Evolutionary conservation across 2,888 invertebrate genomes (phyloP), one percentile per base, ranked within the genome.

Genomic region (Mythimna loreyi): DNA sequence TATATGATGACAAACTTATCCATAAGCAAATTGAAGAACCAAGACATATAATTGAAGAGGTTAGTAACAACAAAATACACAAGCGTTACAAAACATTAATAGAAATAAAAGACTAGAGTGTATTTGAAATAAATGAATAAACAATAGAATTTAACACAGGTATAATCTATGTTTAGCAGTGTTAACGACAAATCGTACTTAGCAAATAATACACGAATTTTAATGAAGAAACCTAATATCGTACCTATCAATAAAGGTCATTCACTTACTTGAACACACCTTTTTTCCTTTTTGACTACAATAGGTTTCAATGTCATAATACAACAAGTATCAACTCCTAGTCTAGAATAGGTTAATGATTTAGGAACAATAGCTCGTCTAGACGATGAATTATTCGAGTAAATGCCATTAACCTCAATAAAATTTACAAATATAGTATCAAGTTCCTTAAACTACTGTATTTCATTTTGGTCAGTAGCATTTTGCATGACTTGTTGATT

Each of bases 331-430:
- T 43, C 40, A 30, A 52, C 36, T 63, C 23, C 40, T 25, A 63
- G 36, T 43, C 19, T 52, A 52, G 52, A 55, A 52, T 33, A 64
- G n/a, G 33, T 36, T 57, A 63, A 74, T 58, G 36, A 49, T 61
- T 64, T 9, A 8, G 43, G 28, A 60, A 78, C 78, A 75, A 75
- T 67, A 58, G 52, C 16, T 16, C 30, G 50, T 62, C 78, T 56
- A 72, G 56, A 64, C 57, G 61, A 49, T 53, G 28, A 75, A 60
- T 45, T 50, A 59, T 71, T 50, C 47, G 8, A 63, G 21, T 4
- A 43, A 43, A 61, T 36, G 71, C 53, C 53, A 62, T 62, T 76
- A 60, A 72, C 56, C 56, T 25, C 47, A 57, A 47, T 64, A 77
- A 63, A 76, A 77, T 49, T 62, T 77, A 49, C 28, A 49, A 59